phyloP scores from a whole-genome alignment of 2,797 vertebrate species.

The Mastacembelus armatus region DNA sequence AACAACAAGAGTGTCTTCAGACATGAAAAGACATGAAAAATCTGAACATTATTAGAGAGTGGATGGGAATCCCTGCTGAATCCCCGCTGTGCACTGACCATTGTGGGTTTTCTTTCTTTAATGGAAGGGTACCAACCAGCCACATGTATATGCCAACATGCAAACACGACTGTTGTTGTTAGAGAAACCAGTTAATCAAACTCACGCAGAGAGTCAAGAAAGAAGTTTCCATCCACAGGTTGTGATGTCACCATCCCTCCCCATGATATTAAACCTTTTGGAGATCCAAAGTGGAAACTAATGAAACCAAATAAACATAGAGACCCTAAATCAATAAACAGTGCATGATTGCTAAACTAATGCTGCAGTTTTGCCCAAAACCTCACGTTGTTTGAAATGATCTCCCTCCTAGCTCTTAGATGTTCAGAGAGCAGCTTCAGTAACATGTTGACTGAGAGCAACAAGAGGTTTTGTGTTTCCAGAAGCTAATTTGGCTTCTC shows the following conservation, averaged over 20 bases:
- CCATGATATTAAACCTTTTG: conserved; percentile 8
- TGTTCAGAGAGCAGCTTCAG: background rate
- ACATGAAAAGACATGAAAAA: no score
- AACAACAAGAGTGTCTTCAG: no score
- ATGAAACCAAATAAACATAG: conserved; percentile 34
- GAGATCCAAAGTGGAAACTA: conserved; percentile 26
- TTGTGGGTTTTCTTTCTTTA: no score
- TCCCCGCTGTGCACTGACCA: no score
- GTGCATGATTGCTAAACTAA: background rate
- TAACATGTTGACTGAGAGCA: conserved; percentile 1
- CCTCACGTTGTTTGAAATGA: conserved; percentile 11
- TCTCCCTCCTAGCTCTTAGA: no score
- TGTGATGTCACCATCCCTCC: background rate
- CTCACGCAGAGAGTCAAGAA: background rate
- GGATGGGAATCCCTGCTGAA: no score
- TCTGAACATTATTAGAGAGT: no score
- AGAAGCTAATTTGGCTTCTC: conserved; percentile 17
- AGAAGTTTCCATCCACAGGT: background rate
- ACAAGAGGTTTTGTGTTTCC: conserved; percentile 20
- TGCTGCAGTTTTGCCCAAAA: background rate
- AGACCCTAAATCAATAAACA: conserved; percentile 29
- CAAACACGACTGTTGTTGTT: background rate
- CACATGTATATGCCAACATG: background rate
- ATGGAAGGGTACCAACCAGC: no score
- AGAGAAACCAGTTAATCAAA: background rate